phyloP scores from a whole-genome alignment of 2,888 invertebrate species.

The Caradrina clavipalpis region DNA sequence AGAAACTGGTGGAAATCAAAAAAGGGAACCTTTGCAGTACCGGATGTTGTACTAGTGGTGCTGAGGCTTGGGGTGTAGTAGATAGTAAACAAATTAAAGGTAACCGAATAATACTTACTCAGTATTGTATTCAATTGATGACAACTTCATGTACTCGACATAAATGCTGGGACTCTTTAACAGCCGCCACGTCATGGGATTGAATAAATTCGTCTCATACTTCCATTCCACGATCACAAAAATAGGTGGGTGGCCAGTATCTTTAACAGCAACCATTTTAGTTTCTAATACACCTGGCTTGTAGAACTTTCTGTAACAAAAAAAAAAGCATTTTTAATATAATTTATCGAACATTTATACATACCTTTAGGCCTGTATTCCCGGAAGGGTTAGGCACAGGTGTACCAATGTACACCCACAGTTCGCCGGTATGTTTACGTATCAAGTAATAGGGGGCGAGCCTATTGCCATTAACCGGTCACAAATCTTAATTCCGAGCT shows the following conservation, averaged over 20 bases:
- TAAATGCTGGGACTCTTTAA: conserved; percentile 94
- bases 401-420: no score
- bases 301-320: conserved; percentile 89
- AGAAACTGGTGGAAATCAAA: neutral
- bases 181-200: conserved; percentile 96
- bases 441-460: no score
- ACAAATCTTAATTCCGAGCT: no score
- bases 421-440: no score
- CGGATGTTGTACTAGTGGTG: neutral
- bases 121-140: conserved; percentile 93
- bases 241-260: conserved; percentile 92
- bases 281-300: conserved; percentile 94
- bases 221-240: conserved; percentile 94
- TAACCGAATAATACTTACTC: conserved; percentile 87
- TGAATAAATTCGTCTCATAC: conserved; percentile 94
- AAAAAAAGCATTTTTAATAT: neutral
- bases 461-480: no score
- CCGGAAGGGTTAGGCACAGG: no score
- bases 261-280: conserved; percentile 92
- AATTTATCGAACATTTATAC: no score
- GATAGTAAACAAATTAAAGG: neutral
- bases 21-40: neutral
- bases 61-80: no score
- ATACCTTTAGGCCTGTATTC: no score
- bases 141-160: conserved; percentile 93